A percentile compares a stretch with the other conserved stretches of the same genome.
phyloP scores from a whole-genome alignment of 2,113 vertebrate genomes.

The Sphyrna mokarran region DNA sequence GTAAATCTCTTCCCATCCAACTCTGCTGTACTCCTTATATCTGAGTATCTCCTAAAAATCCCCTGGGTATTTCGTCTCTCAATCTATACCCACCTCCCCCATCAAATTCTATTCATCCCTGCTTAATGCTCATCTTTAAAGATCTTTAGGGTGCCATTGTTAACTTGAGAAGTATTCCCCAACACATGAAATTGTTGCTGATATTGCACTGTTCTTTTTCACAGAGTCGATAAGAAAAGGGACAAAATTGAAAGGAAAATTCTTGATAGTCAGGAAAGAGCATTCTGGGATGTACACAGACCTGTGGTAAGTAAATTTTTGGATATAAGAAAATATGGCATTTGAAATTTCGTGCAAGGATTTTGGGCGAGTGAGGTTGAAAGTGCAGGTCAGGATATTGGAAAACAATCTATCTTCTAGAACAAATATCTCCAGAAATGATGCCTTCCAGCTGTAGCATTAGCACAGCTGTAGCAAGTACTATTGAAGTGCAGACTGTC shows the following conservation, averaged over 20 bases:
- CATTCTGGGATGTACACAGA: conserved; percentile 95
- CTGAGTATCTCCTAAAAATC: neutral
- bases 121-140: neutral
- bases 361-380: neutral
- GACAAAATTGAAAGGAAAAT: conserved; percentile 98
- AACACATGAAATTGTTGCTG: neutral
- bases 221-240: conserved; percentile 94
- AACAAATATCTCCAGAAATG: neutral
- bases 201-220: conserved; percentile 40
- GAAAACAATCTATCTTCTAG: neutral
- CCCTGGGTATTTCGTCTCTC: neutral
- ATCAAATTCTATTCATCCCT: neutral
- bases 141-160: neutral
- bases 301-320: conserved; percentile 76
- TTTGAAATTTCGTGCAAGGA: neutral
- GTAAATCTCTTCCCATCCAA: neutral
- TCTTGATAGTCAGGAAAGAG: conserved; percentile 92
- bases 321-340: neutral
- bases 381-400: neutral
- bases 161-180: neutral
- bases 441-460: neutral
- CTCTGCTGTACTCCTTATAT: neutral
- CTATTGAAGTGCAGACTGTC: neutral
- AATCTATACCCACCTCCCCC: too few relatives aligned
- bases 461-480: neutral